Conservation (phyloP, 2,888 invertebrate genomes). For the Nasonovia ribisnigri region DNA sequence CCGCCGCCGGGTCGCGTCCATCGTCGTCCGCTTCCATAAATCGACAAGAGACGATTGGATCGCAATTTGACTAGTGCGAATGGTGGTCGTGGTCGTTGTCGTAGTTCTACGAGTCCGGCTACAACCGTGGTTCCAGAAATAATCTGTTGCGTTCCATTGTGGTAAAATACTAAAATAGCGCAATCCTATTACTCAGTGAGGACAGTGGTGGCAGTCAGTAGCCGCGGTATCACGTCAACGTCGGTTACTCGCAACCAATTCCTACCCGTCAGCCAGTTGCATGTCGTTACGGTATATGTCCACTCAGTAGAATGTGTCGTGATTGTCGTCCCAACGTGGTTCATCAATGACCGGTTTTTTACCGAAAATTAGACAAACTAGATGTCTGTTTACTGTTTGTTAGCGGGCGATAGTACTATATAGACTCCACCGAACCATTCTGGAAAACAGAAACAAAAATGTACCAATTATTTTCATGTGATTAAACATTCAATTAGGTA, state of each 20-base stretch:
- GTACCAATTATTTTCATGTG: background rate
- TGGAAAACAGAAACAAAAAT: background rate
- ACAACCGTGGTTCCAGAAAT: constrained; percentile 21
- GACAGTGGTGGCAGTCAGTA: too few relatives aligned
- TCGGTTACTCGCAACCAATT: background rate
- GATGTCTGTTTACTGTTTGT: background rate
- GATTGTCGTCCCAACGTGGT: constrained; percentile 7
- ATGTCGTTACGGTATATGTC: background rate
- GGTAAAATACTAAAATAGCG: background rate
- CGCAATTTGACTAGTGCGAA: background rate
- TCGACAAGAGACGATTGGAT: background rate
- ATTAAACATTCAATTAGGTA: background rate
- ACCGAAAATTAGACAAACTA: background rate
- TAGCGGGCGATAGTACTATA: background rate
- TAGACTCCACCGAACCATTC: background rate
- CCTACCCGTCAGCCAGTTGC: background rate
- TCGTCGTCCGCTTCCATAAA: constrained; percentile 52
- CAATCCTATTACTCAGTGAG: background rate
- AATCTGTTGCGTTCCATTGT: constrained; percentile 62
- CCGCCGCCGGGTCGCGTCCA: constrained; percentile 50
- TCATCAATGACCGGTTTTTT: constrained; percentile 51
- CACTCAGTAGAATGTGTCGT: background rate
- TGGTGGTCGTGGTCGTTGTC: background rate
- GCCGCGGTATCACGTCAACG: background rate
- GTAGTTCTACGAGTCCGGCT: constrained; percentile 6